Evolutionary conservation across 2,888 invertebrate species (phyloP).

Genomic region (Ophion costatus): DNA sequence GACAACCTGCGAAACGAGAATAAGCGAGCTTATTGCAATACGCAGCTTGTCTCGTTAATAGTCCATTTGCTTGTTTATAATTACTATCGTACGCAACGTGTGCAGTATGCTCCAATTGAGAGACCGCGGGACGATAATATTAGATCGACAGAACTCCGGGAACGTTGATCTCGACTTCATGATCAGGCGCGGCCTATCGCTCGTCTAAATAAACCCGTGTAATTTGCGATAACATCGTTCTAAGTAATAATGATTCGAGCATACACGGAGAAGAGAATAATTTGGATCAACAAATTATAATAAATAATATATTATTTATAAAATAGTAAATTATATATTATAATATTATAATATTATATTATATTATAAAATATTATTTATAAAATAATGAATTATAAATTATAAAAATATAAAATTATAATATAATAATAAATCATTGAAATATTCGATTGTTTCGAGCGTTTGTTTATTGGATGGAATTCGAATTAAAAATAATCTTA

Average conservation of each 20-base stretch:
- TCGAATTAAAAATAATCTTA: no score
- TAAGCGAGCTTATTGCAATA: conserved; percentile 13
- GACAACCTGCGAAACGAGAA: not conserved
- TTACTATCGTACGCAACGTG: conserved; percentile 54
- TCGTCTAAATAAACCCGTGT: not conserved
- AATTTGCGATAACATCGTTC: not conserved
- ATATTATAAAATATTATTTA: no score
- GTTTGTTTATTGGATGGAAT: not conserved
- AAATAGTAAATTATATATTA: no score
- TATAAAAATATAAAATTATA: no score
- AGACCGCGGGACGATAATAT: conserved; percentile 41
- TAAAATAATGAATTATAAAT: no score
- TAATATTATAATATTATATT: no score
- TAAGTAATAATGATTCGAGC: not conserved
- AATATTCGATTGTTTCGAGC: not conserved
- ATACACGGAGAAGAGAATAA: not conserved
- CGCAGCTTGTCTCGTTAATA: conserved; percentile 41
- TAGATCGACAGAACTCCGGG: conserved; percentile 46
- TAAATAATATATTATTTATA: no score
- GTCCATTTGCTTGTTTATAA: conserved; percentile 62
- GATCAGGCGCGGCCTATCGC: not conserved
- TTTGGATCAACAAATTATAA: not conserved
- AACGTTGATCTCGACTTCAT: conserved; percentile 39
- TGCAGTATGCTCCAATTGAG: conserved; percentile 50
- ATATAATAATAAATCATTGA: no score